These are phyloP conservation scores for Strigamia crassipes DNA, from an alignment of 2,888 invertebrate species.

Conservation along the genomic window DNA sequence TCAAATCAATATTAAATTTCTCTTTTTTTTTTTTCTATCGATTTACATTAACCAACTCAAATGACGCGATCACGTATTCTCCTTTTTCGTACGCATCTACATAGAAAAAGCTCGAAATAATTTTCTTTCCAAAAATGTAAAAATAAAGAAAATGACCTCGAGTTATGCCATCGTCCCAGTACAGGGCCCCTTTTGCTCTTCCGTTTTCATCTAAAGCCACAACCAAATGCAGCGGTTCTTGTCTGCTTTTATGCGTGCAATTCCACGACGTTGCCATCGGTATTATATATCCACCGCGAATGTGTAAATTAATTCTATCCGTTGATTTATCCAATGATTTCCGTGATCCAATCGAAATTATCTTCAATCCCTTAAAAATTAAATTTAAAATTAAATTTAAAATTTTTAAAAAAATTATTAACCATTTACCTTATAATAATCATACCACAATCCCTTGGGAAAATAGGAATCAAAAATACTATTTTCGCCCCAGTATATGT, in stretches of 20 bases:
- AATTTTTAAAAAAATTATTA: no score
- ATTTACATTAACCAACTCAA: neutral
- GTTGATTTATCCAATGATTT: neutral
- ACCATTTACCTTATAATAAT: slow-evolving; percentile 54
- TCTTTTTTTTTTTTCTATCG: neutral
- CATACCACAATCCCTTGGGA: slow-evolving; percentile 55
- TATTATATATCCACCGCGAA: slow-evolving; percentile 30
- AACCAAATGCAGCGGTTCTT: slow-evolving; percentile 51
- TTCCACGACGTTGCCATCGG: slow-evolving; percentile 4
- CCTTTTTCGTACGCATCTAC: neutral
- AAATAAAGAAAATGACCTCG: slow-evolving; percentile 17
- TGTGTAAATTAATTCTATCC: slow-evolving; percentile 18
- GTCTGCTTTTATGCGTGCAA: slow-evolving; percentile 39
- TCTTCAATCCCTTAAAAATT: no score
- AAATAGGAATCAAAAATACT: slow-evolving; percentile 49
- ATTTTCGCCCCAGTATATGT: slow-evolving; percentile 52
- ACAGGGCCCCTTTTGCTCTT: slow-evolving; percentile 52
- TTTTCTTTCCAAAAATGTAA: neutral
- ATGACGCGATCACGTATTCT: neutral
- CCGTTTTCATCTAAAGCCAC: slow-evolving; percentile 51
- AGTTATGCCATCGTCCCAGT: slow-evolving; percentile 53
- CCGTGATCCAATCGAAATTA: neutral
- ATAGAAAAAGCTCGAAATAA: neutral
- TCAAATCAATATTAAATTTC: neutral
- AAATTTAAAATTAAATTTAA: no score